phyloP scores from a whole-genome alignment of 2,888 invertebrate species.

The Pseudococcus longispinus region DNA sequence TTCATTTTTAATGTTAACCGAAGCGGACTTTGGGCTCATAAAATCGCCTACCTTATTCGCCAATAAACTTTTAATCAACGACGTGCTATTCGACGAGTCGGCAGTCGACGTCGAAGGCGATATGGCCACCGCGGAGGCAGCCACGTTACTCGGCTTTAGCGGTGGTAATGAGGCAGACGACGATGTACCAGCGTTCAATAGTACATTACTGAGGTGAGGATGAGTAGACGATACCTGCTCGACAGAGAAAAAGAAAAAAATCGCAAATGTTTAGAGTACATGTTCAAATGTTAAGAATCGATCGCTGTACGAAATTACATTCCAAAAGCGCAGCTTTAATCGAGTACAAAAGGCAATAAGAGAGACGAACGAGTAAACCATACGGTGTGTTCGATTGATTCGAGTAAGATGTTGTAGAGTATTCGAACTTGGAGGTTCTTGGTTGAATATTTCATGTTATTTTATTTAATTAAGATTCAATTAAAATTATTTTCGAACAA shows the following conservation, averaged over 20 bases:
- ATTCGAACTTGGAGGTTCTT: too few relatives aligned
- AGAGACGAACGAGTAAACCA: background rate
- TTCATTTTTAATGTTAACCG: conserved; percentile 51
- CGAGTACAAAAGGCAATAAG: background rate
- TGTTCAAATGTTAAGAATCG: background rate
- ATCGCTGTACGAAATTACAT: background rate
- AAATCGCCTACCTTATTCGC: conserved; percentile 83
- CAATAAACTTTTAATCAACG: conserved; percentile 90
- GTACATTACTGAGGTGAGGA: conserved; percentile 71
- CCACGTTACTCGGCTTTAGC: conserved; percentile 9
- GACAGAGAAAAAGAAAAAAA: background rate
- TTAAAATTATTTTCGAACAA: too few relatives aligned
- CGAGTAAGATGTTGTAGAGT: background rate
- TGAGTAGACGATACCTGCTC: conserved; percentile 67
- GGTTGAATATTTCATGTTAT: too few relatives aligned
- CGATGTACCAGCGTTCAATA: conserved; percentile 62
- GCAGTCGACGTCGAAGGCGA: conserved; percentile 17
- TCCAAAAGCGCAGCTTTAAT: background rate
- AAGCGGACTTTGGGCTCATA: conserved; percentile 42
- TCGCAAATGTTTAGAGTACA: background rate
- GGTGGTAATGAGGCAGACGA: background rate
- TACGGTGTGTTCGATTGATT: background rate
- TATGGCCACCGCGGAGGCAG: conserved; percentile 3
- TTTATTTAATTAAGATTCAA: too few relatives aligned
- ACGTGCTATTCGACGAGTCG: conserved; percentile 65